Evolutionary conservation across 2,113 vertebrate genomes (phyloP), one percentile per base, ranked within the genome.

Genomic region (Oreocharis arfaki): DNA sequence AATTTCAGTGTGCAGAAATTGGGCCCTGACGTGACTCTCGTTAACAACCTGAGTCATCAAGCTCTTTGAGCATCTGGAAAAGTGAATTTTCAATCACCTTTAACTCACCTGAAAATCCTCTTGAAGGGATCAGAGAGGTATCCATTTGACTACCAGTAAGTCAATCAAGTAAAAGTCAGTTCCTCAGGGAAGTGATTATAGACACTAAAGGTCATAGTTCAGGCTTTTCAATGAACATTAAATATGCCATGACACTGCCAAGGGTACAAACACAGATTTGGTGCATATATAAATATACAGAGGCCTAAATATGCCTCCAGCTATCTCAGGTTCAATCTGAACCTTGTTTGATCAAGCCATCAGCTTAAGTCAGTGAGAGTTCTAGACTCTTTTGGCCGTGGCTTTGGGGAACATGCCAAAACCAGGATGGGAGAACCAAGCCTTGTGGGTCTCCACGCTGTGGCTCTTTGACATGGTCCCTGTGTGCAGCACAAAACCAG

Each of bases 1-100:
- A 68, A 49, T 20, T n/a, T n/a, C n/a, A n/a, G n/a, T n/a, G n/a
- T 27, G 33, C 47, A 76, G 42, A 49, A 37, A 37, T 46, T 11
- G 20, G 10, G 9, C 21, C 47, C 65, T 57, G 57, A 44, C 0
- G 0, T 44, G 46, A 49, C 16, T 63, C 28, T 89, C 1, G 2
- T 46, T 71, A 76, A 35, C 1, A 7, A 67, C 17, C 20, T 41
- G 13, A 82, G 39, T 46, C 37, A 89, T 30, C 8, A 63, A 78
- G 28, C 11, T 77, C 20, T 60, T 75, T 24, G 30, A 68, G 8
- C 0, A 0, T 32, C 78, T 49, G 49, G 50, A 37, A 74, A 94
- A 77, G 28, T 27, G 44, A 82, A 56, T 82, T 93, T 89, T 83
- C 69, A 69, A 13, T 67, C 33, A 39, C 37, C 30, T 86, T 69